phyloP scores from a whole-genome alignment of 2,888 invertebrate species.

The Merodon equestris region DNA sequence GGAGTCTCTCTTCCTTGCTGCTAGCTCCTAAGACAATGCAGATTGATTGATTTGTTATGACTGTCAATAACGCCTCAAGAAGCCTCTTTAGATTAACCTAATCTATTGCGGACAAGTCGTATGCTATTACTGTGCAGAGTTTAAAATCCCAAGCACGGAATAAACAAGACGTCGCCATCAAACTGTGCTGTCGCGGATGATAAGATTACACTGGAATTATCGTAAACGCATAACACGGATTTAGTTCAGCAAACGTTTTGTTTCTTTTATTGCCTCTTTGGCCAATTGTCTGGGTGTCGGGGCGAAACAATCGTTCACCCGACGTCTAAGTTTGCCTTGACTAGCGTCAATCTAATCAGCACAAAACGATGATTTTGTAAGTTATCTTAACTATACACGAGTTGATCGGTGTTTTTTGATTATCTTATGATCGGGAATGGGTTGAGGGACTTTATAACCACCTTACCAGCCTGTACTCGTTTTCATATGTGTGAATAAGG shows the following conservation, averaged over 20 bases:
- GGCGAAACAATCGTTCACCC: neutral
- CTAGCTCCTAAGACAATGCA: neutral
- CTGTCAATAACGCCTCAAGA: too few relatives aligned
- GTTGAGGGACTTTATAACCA: neutral
- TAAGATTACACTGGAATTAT: conserved; percentile 2
- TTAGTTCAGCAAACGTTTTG: conserved; percentile 5
- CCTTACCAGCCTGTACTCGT: neutral
- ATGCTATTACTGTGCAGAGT: neutral
- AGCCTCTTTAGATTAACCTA: conserved; percentile 43
- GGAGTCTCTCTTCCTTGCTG: too few relatives aligned
- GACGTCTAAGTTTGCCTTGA: neutral
- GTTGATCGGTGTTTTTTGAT: neutral
- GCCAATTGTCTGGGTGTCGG: neutral
- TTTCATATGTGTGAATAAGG: neutral
- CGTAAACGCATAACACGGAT: neutral
- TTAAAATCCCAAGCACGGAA: conserved; percentile 22
- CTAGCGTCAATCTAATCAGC: neutral
- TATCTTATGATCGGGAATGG: neutral
- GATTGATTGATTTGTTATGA: conserved; percentile 12
- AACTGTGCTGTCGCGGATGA: neutral
- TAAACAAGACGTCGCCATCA: neutral
- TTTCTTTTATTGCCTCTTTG: neutral
- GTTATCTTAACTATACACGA: neutral
- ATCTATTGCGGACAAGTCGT: conserved; percentile 51
- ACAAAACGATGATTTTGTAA: neutral